Conservation (phyloP, 2,797 vertebrate species). For the Ispidina picta region DNA sequence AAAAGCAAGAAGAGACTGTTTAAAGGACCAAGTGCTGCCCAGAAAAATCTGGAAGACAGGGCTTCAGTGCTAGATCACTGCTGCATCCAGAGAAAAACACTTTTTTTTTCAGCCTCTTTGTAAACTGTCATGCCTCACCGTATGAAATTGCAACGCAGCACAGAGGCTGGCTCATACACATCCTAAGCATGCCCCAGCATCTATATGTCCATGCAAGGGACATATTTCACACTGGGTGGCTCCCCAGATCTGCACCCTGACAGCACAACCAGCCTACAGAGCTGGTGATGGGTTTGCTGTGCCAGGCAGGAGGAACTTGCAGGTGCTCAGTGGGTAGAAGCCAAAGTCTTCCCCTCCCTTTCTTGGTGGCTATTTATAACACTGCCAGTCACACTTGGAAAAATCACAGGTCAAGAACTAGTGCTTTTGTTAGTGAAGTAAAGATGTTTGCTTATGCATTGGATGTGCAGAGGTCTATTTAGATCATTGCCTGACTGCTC, state of each 20-base stretch:
- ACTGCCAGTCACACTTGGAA: fast-evolving
- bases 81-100: background rate
- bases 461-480: background rate
- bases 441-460: background rate
- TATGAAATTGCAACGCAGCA: fast-evolving
- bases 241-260: background rate
- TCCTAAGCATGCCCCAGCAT: background rate
- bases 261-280: fast-evolving
- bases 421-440: background rate
- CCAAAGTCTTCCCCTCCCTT: background rate
- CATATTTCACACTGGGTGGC: fast-evolving
- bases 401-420: background rate
- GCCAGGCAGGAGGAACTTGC: background rate
- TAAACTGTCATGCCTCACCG: background rate
- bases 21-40: background rate
- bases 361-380: background rate
- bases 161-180: background rate
- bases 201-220: fast-evolving
- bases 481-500: background rate
- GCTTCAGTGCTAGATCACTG: background rate
- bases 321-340: background rate
- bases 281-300: background rate
- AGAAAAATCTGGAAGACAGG: background rate
- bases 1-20: background rate
- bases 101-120: background rate